Percentiles rank a stretch among this genome's conserved stretches.
Conservation (phyloP, 1,140 invertebrate genomes). For the Ceratoteleas bidentatus region DNA sequence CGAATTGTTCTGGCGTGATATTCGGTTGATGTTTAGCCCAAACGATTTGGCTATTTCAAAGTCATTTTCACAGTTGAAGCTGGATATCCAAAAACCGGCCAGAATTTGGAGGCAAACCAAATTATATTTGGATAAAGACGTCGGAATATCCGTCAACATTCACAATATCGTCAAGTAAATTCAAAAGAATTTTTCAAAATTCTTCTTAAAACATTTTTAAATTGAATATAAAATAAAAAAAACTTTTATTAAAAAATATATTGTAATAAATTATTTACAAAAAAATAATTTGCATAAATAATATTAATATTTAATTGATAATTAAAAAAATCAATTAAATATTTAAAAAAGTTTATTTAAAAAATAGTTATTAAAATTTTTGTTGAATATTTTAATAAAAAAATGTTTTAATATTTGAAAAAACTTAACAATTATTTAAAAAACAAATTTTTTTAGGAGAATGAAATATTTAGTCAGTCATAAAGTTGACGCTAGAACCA, state of each 20-base stretch:
- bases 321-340: no score
- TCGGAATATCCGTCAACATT: constrained; percentile 21
- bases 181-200: no score
- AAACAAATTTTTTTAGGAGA: constrained; percentile 5
- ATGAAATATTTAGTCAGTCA: constrained; percentile 11
- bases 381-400: no score
- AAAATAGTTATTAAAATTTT: no score
- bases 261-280: not conserved
- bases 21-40: constrained; percentile 31
- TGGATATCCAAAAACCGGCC: constrained; percentile 44
- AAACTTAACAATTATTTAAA: not conserved
- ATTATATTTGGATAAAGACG: constrained; percentile 33
- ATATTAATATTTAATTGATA: no score
- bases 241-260: not conserved
- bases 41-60: not conserved
- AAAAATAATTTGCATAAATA: no score
- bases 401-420: no score
- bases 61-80: constrained; percentile 28
- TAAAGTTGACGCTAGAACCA: constrained; percentile 42
- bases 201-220: not conserved
- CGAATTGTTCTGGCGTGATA: constrained; percentile 51
- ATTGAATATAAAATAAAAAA: not conserved
- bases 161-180: constrained; percentile 51
- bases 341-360: no score
- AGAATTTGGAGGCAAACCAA: constrained; percentile 22